These are phyloP conservation scores for Euwallacea fornicatus DNA, from an alignment of 1,140 invertebrate genomes.

Conservation along the genomic window DNA sequence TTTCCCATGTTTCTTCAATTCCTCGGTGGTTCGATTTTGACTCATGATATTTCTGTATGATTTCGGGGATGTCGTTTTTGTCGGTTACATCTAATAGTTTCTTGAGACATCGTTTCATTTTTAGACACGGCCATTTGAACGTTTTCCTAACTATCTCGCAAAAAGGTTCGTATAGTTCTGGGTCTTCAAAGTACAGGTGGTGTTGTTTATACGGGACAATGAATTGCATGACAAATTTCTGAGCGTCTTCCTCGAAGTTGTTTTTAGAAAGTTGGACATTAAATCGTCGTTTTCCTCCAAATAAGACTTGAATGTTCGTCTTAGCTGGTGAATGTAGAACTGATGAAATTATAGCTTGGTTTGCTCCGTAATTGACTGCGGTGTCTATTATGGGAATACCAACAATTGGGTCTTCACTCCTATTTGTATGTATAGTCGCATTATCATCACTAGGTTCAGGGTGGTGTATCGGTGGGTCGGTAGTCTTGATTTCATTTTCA, in stretches of 20 bases:
- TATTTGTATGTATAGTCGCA: not conserved
- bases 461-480: too few relatives aligned
- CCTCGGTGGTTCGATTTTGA: constrained; percentile 1
- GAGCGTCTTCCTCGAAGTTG: not conserved
- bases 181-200: constrained; percentile 33
- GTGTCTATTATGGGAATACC: not conserved
- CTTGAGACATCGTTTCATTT: constrained; percentile 7
- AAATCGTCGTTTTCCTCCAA: not conserved
- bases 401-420: not conserved
- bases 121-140: constrained; percentile 23
- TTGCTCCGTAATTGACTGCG: not conserved
- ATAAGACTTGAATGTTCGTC: not conserved
- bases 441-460: too few relatives aligned
- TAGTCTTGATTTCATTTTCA: too few relatives aligned
- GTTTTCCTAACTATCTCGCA: constrained; percentile 4
- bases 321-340: not conserved
- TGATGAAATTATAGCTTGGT: not conserved
- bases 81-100: constrained; percentile 25
- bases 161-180: constrained; percentile 21
- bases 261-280: not conserved
- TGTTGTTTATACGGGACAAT: constrained; percentile 17
- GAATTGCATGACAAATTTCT: constrained; percentile 6
- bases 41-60: constrained; percentile 27
- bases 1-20: constrained; percentile 24
- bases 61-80: constrained; percentile 27